A percentile compares a stretch with the other conserved stretches of the same genome.
Conservation (phyloP, 2,113 vertebrate species). For the Chaetodon trifascialis region DNA sequence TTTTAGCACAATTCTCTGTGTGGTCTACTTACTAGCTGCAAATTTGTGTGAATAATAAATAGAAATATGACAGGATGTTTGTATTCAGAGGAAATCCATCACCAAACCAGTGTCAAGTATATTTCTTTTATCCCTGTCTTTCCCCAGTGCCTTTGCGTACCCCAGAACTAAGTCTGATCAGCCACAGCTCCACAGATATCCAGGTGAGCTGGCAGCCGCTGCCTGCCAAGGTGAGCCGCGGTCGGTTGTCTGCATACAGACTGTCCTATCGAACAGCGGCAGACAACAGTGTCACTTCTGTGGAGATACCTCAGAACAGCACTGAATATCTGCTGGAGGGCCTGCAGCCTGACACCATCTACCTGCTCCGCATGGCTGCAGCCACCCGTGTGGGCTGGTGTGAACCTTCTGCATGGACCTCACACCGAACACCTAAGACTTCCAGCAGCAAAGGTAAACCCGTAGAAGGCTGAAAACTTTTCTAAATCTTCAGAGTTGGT, state of each 20-base stretch:
- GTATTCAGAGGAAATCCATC: background rate
- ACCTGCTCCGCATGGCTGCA: constrained; percentile 93
- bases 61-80: background rate
- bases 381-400: constrained; percentile 94
- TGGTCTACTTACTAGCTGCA: background rate
- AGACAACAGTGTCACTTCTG: constrained; percentile 85
- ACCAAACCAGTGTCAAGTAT: background rate
- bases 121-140: constrained; percentile 1
- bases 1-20: background rate
- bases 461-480: background rate
- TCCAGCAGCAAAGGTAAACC: constrained; percentile 90
- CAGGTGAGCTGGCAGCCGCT: constrained; percentile 94
- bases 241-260: constrained; percentile 90
- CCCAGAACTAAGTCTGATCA: constrained; percentile 94
- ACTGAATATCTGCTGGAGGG: constrained; percentile 88
- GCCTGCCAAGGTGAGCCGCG: constrained; percentile 89
- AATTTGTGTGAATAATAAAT: background rate
- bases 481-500: background rate
- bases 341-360: constrained; percentile 91
- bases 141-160: constrained; percentile 93
- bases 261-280: constrained; percentile 91
- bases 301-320: constrained; percentile 88
- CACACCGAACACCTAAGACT: constrained; percentile 94
- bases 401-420: constrained; percentile 94
- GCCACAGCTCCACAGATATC: constrained; percentile 92